Evolutionary conservation across 2,888 invertebrate species (phyloP), one percentile per base, ranked within the genome.

Genomic region (Hirtodrosophila alboralis): DNA sequence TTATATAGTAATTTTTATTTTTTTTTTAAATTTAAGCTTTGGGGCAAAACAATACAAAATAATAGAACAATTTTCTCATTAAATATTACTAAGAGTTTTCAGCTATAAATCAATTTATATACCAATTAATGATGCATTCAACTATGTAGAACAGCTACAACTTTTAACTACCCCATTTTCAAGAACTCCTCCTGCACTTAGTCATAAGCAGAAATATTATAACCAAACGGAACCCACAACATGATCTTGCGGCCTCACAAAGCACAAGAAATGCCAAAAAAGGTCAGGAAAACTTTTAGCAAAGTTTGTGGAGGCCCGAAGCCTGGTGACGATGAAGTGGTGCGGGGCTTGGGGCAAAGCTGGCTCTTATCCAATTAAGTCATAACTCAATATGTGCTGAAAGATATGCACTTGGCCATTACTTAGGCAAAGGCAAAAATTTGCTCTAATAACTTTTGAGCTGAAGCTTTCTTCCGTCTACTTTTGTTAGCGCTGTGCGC

Each of bases 281-380:
- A 27, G 33, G 51, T 36, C 26, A 18, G 34, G 1, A 47, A 64
- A 75, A 65, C 59, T 75, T 64, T 59, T 59, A 28, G 48, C 27
- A 64, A 71, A 65, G 37, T 75, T 75, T 45, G 34, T 8, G n/a
- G 16, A 5, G 37, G 37, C 33, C 47, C 10, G 16, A 5, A 33
- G 37, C 33, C 47, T 12, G 30, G 38, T 38, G 65, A 36, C 26
- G 41, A 16, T 16, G 30, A 41, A 51, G 28, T 43, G 27, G 12
- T 13, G 16, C n/a, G 27, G 26, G 27, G 10, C 14, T 5, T 27
- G 26, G 28, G 4, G 34, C 52, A 41, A 37, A 56, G 81, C 86
- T 85, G 87, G 88, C 89, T 87, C 75, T 85, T 77, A 88, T 88
- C 89, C 89, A 88, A 89, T 89, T 88, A 88, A 89, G 87, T 80